Percentiles rank a stretch among this genome's conserved stretches.
Evolutionary conservation across 2,797 vertebrate species (phyloP).

Genomic region (Lithobates sylvaticus): DNA sequence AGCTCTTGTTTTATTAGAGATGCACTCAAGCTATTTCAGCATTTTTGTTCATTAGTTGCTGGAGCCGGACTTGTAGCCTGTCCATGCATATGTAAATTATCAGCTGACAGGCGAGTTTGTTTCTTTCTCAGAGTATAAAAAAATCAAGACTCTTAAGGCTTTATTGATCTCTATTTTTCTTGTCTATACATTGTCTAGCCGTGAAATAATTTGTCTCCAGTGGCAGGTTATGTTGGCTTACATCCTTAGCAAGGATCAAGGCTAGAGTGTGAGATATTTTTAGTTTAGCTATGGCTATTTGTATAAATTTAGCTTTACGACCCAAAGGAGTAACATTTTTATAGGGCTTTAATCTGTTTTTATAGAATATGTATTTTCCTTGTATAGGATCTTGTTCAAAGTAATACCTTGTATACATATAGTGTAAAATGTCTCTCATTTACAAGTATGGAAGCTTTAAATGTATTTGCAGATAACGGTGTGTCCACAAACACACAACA

Average conservation of each 20-base stretch:
- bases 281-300: not conserved
- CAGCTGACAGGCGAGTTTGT: not conserved
- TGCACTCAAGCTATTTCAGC: too few relatives aligned
- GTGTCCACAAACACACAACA: too few relatives aligned
- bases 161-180: constrained; percentile 41
- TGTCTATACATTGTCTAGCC: constrained; percentile 51
- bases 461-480: too few relatives aligned
- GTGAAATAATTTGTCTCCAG: constrained; percentile 41
- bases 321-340: too few relatives aligned
- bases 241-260: constrained; percentile 45
- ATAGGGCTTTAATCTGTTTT: too few relatives aligned
- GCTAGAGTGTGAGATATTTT: constrained; percentile 10
- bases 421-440: too few relatives aligned
- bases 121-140: not conserved
- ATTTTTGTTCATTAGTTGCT: not conserved
- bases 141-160: not conserved
- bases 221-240: constrained; percentile 25
- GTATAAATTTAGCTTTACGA: not conserved
- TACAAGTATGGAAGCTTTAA: too few relatives aligned
- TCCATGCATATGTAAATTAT: not conserved
- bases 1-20: too few relatives aligned
- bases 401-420: too few relatives aligned
- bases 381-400: not conserved
- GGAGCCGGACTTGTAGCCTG: not conserved
- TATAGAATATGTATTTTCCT: not conserved